Conservation (phyloP, 2,888 invertebrate genomes). For the Tortricodes alternella region DNA sequence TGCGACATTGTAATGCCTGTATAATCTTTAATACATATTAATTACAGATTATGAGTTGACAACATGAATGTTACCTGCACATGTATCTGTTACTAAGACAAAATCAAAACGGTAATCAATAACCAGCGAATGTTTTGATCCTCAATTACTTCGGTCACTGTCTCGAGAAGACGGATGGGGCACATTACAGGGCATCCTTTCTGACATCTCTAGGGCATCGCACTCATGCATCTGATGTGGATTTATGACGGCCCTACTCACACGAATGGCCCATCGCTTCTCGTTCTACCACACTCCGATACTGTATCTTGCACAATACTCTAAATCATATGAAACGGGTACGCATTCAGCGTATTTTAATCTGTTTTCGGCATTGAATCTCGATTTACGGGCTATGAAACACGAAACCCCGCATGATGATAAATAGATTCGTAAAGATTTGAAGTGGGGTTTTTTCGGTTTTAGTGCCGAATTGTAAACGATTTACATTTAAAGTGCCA, state of each 20-base stretch:
- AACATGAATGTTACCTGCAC: no score
- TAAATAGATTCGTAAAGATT: slow-evolving; percentile 19
- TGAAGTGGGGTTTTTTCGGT: slow-evolving; percentile 7
- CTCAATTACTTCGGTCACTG: slow-evolving; percentile 52
- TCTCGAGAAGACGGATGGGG: slow-evolving; percentile 54
- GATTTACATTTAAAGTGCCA: slow-evolving; percentile 17
- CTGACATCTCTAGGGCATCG: slow-evolving; percentile 31
- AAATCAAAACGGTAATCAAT: slow-evolving; percentile 29
- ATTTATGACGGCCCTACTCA: slow-evolving; percentile 37
- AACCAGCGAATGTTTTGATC: slow-evolving; percentile 44
- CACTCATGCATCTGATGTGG: slow-evolving; percentile 32
- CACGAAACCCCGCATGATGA: slow-evolving; percentile 30
- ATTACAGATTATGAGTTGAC: no score
- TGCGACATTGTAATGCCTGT: no score
- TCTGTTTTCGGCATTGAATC: slow-evolving; percentile 31
- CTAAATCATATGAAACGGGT: slow-evolving; percentile 33
- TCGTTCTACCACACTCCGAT: slow-evolving; percentile 32
- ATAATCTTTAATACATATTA: no score
- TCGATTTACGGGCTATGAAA: slow-evolving; percentile 28
- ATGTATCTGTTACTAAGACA: no score
- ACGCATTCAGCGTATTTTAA: slow-evolving; percentile 32
- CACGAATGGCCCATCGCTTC: slow-evolving; percentile 42
- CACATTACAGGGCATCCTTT: slow-evolving; percentile 46
- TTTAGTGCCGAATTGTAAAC: slow-evolving; percentile 3
- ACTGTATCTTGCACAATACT: slow-evolving; percentile 26